Percentiles rank a stretch among this genome's conserved stretches.
These are phyloP conservation scores for Plusia festucae DNA, from an alignment of 2,888 invertebrate genomes.

Conservation along the genomic window DNA sequence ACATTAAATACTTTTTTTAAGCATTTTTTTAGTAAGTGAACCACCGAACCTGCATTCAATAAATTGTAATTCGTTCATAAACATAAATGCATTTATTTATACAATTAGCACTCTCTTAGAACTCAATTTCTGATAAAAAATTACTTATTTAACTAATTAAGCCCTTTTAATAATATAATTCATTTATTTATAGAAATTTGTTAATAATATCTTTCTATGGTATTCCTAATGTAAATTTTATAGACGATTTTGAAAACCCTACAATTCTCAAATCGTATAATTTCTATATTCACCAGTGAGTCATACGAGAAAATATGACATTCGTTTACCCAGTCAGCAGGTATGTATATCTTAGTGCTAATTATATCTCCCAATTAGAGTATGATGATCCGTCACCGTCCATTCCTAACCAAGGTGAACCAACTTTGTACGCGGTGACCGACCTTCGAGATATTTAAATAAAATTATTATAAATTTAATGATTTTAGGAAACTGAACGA, in stretches of 20 bases:
- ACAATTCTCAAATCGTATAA: conserved; percentile 15
- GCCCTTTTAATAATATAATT: too few relatives aligned
- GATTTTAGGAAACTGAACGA: conserved; percentile 48
- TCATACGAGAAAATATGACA: conserved; percentile 47
- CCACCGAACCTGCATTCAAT: too few relatives aligned
- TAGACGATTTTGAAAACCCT: neutral
- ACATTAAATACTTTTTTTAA: neutral
- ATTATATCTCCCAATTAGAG: conserved; percentile 56
- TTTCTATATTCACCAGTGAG: conserved; percentile 44
- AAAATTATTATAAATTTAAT: conserved; percentile 52
- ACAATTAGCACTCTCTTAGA: too few relatives aligned
- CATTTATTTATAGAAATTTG: too few relatives aligned
- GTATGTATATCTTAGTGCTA: conserved; percentile 46
- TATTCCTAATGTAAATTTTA: neutral
- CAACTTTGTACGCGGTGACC: conserved; percentile 55
- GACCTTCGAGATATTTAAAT: conserved; percentile 64
- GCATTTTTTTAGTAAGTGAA: too few relatives aligned
- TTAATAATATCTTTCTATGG: too few relatives aligned
- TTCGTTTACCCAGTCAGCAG: conserved; percentile 43
- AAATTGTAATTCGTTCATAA: too few relatives aligned
- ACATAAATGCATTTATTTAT: too few relatives aligned
- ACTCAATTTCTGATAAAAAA: too few relatives aligned
- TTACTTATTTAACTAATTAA: too few relatives aligned
- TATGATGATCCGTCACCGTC: conserved; percentile 45
- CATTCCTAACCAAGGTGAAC: conserved; percentile 60